These are phyloP conservation scores for Heliothis peltigera DNA, from an alignment of 2,888 invertebrate species.

Conservation along the genomic window DNA sequence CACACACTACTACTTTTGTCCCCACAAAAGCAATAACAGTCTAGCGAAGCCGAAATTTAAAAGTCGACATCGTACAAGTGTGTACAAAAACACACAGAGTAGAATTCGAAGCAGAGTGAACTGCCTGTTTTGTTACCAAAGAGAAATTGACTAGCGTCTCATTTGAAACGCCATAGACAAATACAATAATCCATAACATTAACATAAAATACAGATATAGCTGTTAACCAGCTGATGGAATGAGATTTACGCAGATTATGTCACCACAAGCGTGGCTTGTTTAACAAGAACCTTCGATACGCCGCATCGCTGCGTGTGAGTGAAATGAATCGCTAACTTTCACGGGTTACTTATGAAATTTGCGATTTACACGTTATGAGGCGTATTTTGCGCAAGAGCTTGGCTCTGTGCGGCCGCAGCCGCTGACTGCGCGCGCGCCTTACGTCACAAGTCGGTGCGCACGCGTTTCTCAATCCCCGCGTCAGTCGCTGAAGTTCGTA, in stretches of 20 bases:
- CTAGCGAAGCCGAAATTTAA: neutral
- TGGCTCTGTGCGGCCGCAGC: conserved; percentile 51
- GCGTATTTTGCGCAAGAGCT: conserved; percentile 66
- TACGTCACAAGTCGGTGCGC: conserved; percentile 66
- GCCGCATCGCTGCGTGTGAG: conserved; percentile 66
- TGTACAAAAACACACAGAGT: neutral
- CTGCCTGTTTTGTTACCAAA: conserved; percentile 9
- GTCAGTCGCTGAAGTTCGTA: conserved; percentile 36
- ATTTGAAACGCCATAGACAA: conserved; percentile 33
- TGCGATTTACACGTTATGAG: conserved; percentile 80
- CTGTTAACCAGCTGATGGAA: conserved; percentile 33
- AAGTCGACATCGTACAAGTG: neutral
- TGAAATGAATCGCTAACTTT: conserved; percentile 83
- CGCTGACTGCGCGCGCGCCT: conserved; percentile 36
- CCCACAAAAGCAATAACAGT: conserved; percentile 14
- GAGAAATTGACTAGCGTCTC: conserved; percentile 28
- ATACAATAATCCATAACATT: conserved; percentile 43
- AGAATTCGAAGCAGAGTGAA: neutral
- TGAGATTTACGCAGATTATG: conserved; percentile 64
- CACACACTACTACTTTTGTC: neutral
- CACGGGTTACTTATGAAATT: conserved; percentile 86
- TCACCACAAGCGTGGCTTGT: conserved; percentile 64
- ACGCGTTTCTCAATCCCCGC: conserved; percentile 56
- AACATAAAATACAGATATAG: conserved; percentile 32
- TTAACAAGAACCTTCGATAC: conserved; percentile 66